These are phyloP conservation scores for Nephrotoma flavescens DNA, from an alignment of 2,888 invertebrate genomes.

Conservation along the genomic window DNA sequence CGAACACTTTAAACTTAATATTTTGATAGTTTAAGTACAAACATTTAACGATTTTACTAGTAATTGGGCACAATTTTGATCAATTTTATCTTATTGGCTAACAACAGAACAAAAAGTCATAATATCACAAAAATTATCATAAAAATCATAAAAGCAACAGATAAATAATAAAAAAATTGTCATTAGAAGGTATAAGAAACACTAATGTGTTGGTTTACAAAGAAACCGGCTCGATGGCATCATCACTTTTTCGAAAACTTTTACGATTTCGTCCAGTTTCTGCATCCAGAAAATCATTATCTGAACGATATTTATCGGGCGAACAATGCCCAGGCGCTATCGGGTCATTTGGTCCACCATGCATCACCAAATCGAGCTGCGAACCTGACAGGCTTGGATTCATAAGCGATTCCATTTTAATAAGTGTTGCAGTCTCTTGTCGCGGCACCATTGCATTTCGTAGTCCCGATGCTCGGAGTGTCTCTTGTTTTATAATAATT, in stretches of 20 bases:
- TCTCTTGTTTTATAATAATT: constrained; percentile 71
- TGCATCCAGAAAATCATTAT: not conserved
- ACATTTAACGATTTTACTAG: not conserved
- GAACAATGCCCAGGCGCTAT: constrained; percentile 15
- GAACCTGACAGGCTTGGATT: constrained; percentile 23
- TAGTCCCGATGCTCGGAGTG: constrained; percentile 36
- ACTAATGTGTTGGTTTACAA: not conserved
- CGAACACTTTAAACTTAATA: not conserved
- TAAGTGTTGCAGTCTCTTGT: constrained; percentile 22
- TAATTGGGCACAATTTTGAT: not conserved
- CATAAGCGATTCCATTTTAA: constrained; percentile 24
- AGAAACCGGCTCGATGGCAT: not conserved
- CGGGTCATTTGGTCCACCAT: constrained; percentile 18
- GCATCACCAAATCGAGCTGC: constrained; percentile 29
- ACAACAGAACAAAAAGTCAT: not conserved
- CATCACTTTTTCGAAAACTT: not conserved
- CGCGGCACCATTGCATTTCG: not conserved
- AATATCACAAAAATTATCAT: not conserved
- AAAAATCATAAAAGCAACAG: constrained; percentile 1
- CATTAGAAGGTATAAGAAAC: not conserved
- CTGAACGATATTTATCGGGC: not conserved
- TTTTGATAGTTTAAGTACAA: not conserved
- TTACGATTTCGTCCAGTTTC: not conserved
- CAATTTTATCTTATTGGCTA: not conserved
- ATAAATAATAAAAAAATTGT: not conserved